These are phyloP conservation scores for Fukomys damarensis DNA, from an alignment of 2,113 vertebrate genomes.

Conservation along the genomic window DNA sequence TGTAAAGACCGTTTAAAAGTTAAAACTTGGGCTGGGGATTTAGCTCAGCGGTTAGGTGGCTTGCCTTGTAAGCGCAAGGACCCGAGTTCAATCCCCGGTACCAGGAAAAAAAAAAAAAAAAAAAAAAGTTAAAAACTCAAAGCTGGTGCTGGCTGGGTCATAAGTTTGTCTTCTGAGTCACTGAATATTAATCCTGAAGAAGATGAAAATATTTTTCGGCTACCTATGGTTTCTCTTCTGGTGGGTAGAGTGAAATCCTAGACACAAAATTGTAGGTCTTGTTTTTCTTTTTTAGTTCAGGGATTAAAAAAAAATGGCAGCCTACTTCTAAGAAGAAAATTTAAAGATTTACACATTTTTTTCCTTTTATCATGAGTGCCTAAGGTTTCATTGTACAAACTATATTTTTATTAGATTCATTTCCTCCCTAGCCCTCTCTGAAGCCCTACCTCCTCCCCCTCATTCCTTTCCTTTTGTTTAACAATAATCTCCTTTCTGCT, in stretches of 20 bases:
- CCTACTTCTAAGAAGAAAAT: background rate
- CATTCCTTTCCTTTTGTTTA: background rate
- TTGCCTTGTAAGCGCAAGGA: no score
- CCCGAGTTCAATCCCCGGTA: no score
- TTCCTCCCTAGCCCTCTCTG: background rate
- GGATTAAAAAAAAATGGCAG: background rate
- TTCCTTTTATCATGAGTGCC: background rate
- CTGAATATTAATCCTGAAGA: background rate
- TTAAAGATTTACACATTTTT: background rate
- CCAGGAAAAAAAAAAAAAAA: no score
- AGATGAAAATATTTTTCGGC: background rate
- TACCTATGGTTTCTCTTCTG: background rate
- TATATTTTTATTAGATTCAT: background rate
- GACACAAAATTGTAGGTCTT: background rate
- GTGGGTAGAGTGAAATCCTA: background rate
- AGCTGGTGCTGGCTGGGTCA: background rate
- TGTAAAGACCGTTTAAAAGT: background rate
- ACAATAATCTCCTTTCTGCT: background rate
- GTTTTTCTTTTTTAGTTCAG: slow-evolving; percentile 20
- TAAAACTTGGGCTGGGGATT: no score
- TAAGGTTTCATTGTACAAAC: background rate
- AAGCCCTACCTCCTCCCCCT: background rate
- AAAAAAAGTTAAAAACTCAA: background rate
- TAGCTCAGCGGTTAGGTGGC: no score
- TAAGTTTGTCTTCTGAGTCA: slow-evolving; percentile 39